These are phyloP conservation scores for Mugil cephalus DNA, from an alignment of 2,113 vertebrate species.

Conservation along the genomic window DNA sequence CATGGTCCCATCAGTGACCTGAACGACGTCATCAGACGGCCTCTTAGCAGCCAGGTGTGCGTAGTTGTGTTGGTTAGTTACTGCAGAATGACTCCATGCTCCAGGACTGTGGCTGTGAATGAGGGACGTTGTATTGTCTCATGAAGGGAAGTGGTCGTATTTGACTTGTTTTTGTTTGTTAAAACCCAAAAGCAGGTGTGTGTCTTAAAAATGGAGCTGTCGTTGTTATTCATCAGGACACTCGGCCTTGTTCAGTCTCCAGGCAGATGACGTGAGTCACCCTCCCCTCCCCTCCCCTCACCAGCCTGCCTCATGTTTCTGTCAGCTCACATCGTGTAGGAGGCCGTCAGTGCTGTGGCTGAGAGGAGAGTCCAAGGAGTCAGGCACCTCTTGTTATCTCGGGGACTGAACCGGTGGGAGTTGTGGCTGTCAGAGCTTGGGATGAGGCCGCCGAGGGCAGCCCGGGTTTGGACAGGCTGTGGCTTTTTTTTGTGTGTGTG, in stretches of 20 bases:
- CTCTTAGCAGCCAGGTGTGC: too few species aligned
- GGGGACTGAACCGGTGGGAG: conserved; percentile 37
- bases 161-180: too few species aligned
- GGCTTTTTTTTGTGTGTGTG: neutral
- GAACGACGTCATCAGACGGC: too few species aligned
- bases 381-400: conserved; percentile 54
- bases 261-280: conserved; percentile 41
- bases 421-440: conserved; percentile 31
- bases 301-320: conserved; percentile 57
- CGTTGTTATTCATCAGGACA: neutral
- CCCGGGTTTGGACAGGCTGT: neutral
- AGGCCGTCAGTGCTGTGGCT: conserved; percentile 41
- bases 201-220: too few species aligned
- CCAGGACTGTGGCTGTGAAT: too few species aligned
- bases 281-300: conserved; percentile 12
- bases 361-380: conserved; percentile 44
- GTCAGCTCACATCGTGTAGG: conserved; percentile 61
- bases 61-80: too few species aligned
- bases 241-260: conserved; percentile 17
- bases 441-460: conserved; percentile 6
- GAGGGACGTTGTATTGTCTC: too few species aligned
- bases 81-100: too few species aligned
- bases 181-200: too few species aligned
- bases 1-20: too few species aligned
- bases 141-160: too few species aligned